phyloP scores from a whole-genome alignment of 2,888 invertebrate species.

The Diachrysia chrysitis region DNA sequence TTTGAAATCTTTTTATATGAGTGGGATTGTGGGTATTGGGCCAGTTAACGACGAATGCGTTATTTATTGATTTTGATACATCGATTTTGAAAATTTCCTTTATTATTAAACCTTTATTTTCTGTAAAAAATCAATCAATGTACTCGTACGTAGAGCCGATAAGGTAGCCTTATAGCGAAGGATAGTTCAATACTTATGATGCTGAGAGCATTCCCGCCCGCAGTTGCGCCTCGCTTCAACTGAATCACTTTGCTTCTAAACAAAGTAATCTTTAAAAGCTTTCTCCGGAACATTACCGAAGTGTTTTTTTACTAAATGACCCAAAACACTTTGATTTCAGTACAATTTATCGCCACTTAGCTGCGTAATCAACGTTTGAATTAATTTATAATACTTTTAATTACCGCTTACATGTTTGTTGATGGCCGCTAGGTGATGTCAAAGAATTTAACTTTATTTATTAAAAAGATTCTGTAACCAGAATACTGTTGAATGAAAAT shows the following conservation, averaged over 20 bases:
- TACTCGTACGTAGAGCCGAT: too few species aligned
- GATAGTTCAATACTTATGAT: too few species aligned
- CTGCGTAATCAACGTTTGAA: slow-evolving; percentile 28
- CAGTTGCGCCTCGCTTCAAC: slow-evolving; percentile 15
- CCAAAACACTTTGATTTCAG: slow-evolving; percentile 44
- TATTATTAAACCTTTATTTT: too few species aligned
- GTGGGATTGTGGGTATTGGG: too few species aligned
- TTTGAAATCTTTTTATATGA: too few species aligned
- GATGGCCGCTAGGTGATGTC: background rate
- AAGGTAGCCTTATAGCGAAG: too few species aligned
- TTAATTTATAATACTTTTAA: slow-evolving; percentile 33
- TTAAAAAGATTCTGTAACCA: background rate
- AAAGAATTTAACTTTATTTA: background rate
- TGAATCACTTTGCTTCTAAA: slow-evolving; percentile 46
- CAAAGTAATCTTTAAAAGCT: slow-evolving; percentile 61
- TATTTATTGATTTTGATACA: too few species aligned
- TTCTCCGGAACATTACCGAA: slow-evolving; percentile 52
- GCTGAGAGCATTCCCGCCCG: background rate
- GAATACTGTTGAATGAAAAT: background rate
- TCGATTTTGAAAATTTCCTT: too few species aligned
- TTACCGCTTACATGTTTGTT: slow-evolving; percentile 8
- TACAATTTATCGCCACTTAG: slow-evolving; percentile 33
- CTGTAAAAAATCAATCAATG: too few species aligned
- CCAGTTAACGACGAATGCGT: too few species aligned
- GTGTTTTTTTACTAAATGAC: slow-evolving; percentile 50